Base-by-base conservation (phyloP, 1,140 invertebrate species). In the Andricus grossulariae region DNA sequence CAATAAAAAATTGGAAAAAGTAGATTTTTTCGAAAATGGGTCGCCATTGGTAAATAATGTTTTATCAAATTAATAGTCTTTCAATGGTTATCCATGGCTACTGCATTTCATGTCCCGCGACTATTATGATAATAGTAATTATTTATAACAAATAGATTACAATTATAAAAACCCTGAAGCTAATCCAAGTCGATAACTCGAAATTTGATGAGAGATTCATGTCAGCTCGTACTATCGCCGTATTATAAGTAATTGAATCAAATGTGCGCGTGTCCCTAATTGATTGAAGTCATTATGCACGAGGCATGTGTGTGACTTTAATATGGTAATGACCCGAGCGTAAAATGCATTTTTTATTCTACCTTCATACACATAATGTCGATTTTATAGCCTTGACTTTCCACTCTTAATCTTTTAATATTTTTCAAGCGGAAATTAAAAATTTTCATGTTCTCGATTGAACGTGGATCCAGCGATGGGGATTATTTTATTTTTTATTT, bases 271-370 rank as follows among this genome's bases (percentile, higher is more conserved):
- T 76, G 76, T 74, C 76, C 74, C 72, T 79, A 83, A 81, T 83
- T 84, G 77, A 84, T 84, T 80, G 72, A 77, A 84, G 75, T 84
- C 80, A 77, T 77, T 72, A 10, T 57, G 25, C 55, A 57, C 19
- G 6, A 32, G 55, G 25, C 55, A 13, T 21, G 55, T 57, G 19
- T 57, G 55, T 57, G 55, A 57, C 55, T 57, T 57, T 57, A 57
- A 57, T 57, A 57, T 57, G 21, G 19, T 57, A 57, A 57, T 57
- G 19, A 57, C 55, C 19, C 55, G 55, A 57, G 55, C n/a, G 10
- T 11, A 18, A 16, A 54, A n/a, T 18, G 6, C n/a, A 5, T 19
- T 54, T 54, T 54, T 19, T 18, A 54, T 54, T 54, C 52, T 54
- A 18, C 55, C 55, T 57, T 25, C 25, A 21, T 57, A 12, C 19